phyloP scores from a whole-genome alignment of 1,140 invertebrate species.

The Diachasmimorpha longicaudata region DNA sequence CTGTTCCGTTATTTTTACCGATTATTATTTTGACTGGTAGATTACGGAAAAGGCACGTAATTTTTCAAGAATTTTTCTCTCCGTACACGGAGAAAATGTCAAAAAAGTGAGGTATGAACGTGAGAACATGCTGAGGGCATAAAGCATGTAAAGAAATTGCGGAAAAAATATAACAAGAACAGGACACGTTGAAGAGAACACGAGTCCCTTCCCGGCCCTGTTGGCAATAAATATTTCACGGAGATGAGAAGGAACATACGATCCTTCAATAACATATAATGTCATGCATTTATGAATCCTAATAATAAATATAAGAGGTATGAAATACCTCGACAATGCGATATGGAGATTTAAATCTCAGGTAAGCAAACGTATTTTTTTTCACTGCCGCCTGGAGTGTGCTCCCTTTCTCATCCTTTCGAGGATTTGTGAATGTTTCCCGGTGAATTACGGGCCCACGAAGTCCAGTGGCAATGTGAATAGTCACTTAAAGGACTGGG shows the following conservation, averaged over 20 bases:
- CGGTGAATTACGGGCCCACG: not conserved
- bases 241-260: not conserved
- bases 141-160: not conserved
- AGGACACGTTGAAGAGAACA: not conserved
- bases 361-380: not conserved
- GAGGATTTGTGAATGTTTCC: not conserved
- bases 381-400: not conserved
- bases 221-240: not conserved
- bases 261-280: constrained; percentile 3
- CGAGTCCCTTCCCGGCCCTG: not conserved
- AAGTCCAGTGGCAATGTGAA: not conserved
- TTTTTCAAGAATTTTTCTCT: no score
- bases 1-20: no score
- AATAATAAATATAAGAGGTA: constrained; percentile 10
- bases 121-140: no score
- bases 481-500: not conserved
- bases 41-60: no score
- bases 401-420: not conserved
- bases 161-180: not conserved
- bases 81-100: no score
- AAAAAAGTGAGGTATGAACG: no score
- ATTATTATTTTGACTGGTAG: no score
- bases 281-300: constrained; percentile 5
- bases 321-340: not conserved
- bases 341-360: not conserved